phyloP scores from a whole-genome alignment of 1,140 invertebrate species.

The Drosophila ficusphila region DNA sequence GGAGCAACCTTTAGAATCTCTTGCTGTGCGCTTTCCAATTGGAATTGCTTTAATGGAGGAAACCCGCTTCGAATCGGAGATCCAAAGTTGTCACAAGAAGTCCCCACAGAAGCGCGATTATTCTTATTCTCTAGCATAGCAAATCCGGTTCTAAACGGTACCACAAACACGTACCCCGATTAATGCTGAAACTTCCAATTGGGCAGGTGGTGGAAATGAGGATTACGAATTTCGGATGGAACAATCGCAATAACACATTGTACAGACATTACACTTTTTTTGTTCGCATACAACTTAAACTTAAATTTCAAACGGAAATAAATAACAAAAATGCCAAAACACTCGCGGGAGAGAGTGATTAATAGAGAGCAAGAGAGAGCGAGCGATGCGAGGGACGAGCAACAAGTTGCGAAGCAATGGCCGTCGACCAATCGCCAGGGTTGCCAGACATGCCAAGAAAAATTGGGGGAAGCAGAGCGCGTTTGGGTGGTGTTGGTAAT shows the following conservation, averaged over 20 bases:
- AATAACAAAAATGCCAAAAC: slow-evolving; percentile 55
- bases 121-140: slow-evolving; percentile 16
- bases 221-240: neutral
- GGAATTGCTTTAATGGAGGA: slow-evolving; percentile 42
- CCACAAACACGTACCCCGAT: slow-evolving; percentile 35
- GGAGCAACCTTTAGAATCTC: slow-evolving; percentile 18
- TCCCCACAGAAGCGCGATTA: slow-evolving; percentile 50
- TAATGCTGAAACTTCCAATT: slow-evolving; percentile 16
- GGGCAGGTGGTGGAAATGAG: slow-evolving; percentile 2
- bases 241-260: neutral
- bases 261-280: slow-evolving; percentile 24
- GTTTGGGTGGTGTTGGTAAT: slow-evolving; percentile 41
- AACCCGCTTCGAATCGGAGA: slow-evolving; percentile 50
- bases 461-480: slow-evolving; percentile 28
- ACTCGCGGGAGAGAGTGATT: slow-evolving; percentile 26
- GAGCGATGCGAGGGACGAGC: slow-evolving; percentile 53
- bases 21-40: slow-evolving; percentile 23
- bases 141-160: slow-evolving; percentile 76
- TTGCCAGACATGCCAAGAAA: slow-evolving; percentile 62
- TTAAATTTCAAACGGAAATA: slow-evolving; percentile 39
- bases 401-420: slow-evolving; percentile 79
- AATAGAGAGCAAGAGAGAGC: slow-evolving; percentile 32
- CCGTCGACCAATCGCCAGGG: slow-evolving; percentile 62
- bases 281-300: slow-evolving; percentile 36
- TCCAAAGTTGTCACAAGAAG: slow-evolving; percentile 61